A percentile compares a stretch with the other conserved stretches of the same genome.
These are phyloP conservation scores for Xiphydria camelus DNA, from an alignment of 2,888 invertebrate species.

Conservation along the genomic window DNA sequence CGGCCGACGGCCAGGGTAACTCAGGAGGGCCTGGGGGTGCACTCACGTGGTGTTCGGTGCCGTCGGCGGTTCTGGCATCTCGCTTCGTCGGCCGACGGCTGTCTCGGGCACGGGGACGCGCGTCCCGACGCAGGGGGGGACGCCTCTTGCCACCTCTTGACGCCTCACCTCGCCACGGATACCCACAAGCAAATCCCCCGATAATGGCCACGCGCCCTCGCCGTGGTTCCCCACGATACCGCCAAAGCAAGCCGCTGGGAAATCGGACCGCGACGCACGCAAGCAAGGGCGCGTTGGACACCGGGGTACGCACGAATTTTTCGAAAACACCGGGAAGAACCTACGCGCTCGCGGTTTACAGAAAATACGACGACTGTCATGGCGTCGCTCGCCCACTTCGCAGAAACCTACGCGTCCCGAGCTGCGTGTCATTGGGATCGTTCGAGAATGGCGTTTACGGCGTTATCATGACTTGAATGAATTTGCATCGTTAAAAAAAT, in stretches of 20 bases:
- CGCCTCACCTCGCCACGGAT: conserved; percentile 46
- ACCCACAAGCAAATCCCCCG: conserved; percentile 43
- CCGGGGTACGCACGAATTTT: conserved; percentile 23
- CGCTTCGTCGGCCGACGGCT: conserved; percentile 32
- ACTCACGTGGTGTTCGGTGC: conserved; percentile 53
- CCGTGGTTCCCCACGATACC: conserved; percentile 22
- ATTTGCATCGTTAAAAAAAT: too few species aligned
- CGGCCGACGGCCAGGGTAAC: conserved; percentile 13
- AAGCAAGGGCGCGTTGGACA: conserved; percentile 17
- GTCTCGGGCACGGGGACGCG: conserved; percentile 34
- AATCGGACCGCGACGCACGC: conserved; percentile 14
- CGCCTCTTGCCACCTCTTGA: conserved; percentile 37
- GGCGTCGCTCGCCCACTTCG: conserved; percentile 46
- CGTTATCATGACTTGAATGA: too few species aligned
- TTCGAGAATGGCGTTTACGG: too few species aligned
- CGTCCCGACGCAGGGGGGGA: conserved; percentile 44
- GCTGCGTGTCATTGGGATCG: too few species aligned
- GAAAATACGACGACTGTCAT: conserved; percentile 50
- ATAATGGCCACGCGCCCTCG: conserved; percentile 47
- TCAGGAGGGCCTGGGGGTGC: conserved; percentile 10
- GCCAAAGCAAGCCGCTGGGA: conserved; percentile 11
- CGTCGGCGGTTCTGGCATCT: conserved; percentile 47
- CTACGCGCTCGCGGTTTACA: conserved; percentile 37
- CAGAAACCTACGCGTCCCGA: conserved; percentile 24
- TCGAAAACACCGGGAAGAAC: conserved; percentile 26